A percentile compares a stretch with the other conserved stretches of the same genome.
Evolutionary conservation across 2,113 vertebrate species (phyloP).

Genomic region (Oxyruncus cristatus): DNA sequence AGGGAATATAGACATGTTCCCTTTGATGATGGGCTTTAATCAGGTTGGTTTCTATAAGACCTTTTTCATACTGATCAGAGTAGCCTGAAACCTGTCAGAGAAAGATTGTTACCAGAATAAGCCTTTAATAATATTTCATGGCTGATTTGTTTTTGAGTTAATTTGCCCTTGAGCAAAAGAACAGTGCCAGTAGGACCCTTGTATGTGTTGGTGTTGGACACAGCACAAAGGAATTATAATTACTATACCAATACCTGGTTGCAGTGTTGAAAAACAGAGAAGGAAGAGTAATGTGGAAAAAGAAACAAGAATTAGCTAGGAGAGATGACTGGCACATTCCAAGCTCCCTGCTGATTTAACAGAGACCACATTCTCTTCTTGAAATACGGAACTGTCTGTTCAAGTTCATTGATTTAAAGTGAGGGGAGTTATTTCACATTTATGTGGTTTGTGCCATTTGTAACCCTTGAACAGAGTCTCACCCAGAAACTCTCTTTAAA

Average conservation of each 20-base stretch:
- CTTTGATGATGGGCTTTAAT: conserved; percentile 15
- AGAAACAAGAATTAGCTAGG: not conserved
- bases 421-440: conserved; percentile 12
- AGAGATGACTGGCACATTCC: not conserved
- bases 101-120: conserved; percentile 10
- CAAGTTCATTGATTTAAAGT: not conserved
- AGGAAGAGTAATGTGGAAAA: not conserved
- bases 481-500: conserved; percentile 24
- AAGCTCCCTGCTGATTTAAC: not conserved
- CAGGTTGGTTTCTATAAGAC: conserved; percentile 15
- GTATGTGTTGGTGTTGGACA: not conserved
- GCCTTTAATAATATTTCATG: conserved; percentile 31
- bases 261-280: not conserved
- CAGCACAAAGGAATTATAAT: not conserved
- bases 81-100: conserved; percentile 10
- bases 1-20: not conserved
- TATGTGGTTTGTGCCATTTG: not conserved
- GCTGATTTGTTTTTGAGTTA: conserved; percentile 14
- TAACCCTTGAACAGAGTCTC: conserved; percentile 7
- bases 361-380: not conserved
- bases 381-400: not conserved
- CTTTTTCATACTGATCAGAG: conserved; percentile 51
- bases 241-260: not conserved
- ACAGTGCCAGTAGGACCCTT: not conserved
- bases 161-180: conserved; percentile 29